A percentile compares a stretch with the other conserved stretches of the same genome.
Conservation (phyloP, 2,113 vertebrate genomes). For the Mustela lutreola region DNA sequence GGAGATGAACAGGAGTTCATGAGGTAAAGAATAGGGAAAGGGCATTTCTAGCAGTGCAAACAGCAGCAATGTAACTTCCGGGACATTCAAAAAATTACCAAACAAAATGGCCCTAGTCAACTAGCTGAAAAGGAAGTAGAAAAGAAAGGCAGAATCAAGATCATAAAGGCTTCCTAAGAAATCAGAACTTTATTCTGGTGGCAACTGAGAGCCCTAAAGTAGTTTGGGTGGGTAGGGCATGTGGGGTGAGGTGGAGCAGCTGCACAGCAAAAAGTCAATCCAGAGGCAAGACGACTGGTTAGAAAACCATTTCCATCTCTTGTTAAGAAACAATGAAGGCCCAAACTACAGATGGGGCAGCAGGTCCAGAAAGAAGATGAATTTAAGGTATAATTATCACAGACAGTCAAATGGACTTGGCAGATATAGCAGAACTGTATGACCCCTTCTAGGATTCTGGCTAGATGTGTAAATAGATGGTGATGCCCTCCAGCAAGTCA, state of each 20-base stretch:
- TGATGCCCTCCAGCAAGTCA: neutral
- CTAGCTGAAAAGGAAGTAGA: neutral
- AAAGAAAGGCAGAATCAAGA: neutral
- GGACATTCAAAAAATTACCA: neutral
- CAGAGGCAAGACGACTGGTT: neutral
- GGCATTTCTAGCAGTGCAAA: neutral
- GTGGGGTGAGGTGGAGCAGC: neutral
- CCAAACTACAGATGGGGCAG: neutral
- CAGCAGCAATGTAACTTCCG: neutral
- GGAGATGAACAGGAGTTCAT: neutral
- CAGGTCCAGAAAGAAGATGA: neutral
- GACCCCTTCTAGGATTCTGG: neutral
- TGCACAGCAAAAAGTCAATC: neutral
- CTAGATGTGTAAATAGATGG: neutral
- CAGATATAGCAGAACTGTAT: neutral
- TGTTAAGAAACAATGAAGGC: constrained; percentile 38
- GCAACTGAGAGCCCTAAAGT: neutral
- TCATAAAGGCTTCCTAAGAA: neutral
- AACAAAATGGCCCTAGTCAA: neutral
- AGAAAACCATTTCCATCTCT: neutral
- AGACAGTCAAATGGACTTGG: neutral
- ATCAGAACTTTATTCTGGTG: neutral
- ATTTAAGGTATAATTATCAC: neutral
- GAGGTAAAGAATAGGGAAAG: neutral
- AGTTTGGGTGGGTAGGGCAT: neutral